Evolutionary conservation across 1,140 invertebrate species (phyloP).

Genomic region (Acromyrmex echinatior): DNA sequence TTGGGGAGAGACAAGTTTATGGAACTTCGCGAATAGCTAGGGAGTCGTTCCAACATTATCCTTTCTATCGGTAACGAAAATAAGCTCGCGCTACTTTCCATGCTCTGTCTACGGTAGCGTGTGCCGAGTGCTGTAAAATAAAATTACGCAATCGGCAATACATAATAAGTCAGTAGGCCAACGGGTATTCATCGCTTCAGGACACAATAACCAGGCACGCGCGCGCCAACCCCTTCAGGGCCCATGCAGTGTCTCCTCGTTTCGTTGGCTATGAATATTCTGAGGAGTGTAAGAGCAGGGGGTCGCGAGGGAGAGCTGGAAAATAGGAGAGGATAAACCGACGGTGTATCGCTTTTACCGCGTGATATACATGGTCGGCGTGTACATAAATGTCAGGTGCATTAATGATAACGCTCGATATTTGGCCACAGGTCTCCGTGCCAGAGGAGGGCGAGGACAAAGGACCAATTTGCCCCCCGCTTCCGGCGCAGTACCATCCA

Average conservation of each 20-base stretch:
- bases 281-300: background rate
- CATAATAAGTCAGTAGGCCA: conserved; percentile 38
- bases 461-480: conserved; percentile 86
- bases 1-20: background rate
- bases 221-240: conserved; percentile 5
- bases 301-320: conserved; percentile 42
- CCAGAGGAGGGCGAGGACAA: conserved; percentile 80
- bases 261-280: conserved; percentile 64
- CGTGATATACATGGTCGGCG: conserved; percentile 62
- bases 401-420: conserved; percentile 84
- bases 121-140: conserved; percentile 41
- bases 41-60: conserved; percentile 14
- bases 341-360: conserved; percentile 71
- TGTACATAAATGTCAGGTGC: conserved; percentile 82
- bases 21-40: conserved; percentile 3
- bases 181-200: conserved; percentile 9
- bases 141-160: conserved; percentile 46
- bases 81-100: background rate
- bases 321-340: conserved; percentile 46
- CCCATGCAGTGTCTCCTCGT: background rate
- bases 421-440: conserved; percentile 84
- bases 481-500: conserved; percentile 84
- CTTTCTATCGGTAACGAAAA: conserved; percentile 24
- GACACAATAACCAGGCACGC: conserved; percentile 33
- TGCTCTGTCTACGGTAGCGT: conserved; percentile 1